Conservation (phyloP, 1,140 invertebrate species). For the Microvelia longipes region DNA sequence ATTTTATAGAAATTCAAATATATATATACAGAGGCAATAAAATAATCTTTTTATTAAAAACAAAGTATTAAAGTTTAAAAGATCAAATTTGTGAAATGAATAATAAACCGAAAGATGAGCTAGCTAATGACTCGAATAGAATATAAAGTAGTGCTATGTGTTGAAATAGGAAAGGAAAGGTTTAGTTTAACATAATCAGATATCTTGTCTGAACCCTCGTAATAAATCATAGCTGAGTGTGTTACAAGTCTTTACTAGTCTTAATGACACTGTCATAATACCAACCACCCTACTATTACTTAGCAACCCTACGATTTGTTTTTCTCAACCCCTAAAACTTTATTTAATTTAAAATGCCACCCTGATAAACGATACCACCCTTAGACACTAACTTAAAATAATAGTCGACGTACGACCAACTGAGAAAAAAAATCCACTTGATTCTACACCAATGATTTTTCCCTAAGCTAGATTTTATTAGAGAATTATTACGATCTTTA, state of each 20-base stretch:
- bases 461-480: not conserved
- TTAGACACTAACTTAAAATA: not conserved
- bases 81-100: too few species aligned
- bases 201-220: not conserved
- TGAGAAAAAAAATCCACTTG: not conserved
- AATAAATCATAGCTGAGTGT: not conserved
- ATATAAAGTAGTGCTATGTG: too few species aligned
- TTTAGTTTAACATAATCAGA: not conserved
- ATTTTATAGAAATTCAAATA: too few species aligned
- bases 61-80: too few species aligned
- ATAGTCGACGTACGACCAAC: not conserved
- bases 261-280: not conserved
- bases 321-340: not conserved
- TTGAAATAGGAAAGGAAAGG: too few species aligned
- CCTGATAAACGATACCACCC: not conserved
- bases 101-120: too few species aligned
- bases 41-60: too few species aligned
- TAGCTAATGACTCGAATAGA: too few species aligned
- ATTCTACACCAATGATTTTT: not conserved
- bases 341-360: not conserved
- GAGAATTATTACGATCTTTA: not conserved
- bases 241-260: too few species aligned
- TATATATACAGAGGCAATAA: too few species aligned
- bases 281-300: not conserved
- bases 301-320: too few species aligned